Evolutionary conservation across 2,113 vertebrate genomes (phyloP), one percentile per base, ranked within the genome.

Genomic region (Muntiacus reevesi): DNA sequence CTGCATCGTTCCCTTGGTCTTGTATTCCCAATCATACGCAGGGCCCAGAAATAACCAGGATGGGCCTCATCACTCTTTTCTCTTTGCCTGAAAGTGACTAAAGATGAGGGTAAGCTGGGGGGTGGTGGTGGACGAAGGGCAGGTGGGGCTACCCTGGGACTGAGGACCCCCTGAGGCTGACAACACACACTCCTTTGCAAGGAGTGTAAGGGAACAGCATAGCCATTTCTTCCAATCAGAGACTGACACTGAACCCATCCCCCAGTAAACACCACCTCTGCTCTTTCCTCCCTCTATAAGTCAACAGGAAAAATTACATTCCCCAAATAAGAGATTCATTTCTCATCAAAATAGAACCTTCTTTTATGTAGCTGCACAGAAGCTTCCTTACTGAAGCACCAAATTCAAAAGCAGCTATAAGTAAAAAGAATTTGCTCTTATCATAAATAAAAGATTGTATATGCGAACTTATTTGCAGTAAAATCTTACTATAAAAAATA

Each of bases 371-470:
- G 96, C 97, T 92, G 87, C 54, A 84, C 95, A 97, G 83, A 97
- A 96, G 97, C 97, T 96, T 96, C 81, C 94, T 92, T 36, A 36
- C 89, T 85, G 85, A 98, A 96, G 92, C 91, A 95, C 95, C 79
- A 50, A 93, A 95, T 97, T 97, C 98, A 94, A 97, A 98, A 96
- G 87, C 79, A 94, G 95, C 97, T 87, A 62, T 89, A 96, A 96
- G 97, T 92, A 97, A 98, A 98, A 98, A 97, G 96, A 97, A 97
- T 97, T 97, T 76, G 93, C 89, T 97, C 96, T 97, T 87, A 97
- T 96, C 98, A 97, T 98, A 98, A 98, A 98, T 98, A 98, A 98
- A 98, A 97, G 98, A 98, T 98, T 97, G 94, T 90, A 95, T 97
- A 96, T 97, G 96, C 47, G 30, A 98, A 95, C 98, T 98, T 98